Evolutionary conservation across 2,888 invertebrate genomes (phyloP), one percentile per base, ranked within the genome.

Genomic region (Gortyna flavago): DNA sequence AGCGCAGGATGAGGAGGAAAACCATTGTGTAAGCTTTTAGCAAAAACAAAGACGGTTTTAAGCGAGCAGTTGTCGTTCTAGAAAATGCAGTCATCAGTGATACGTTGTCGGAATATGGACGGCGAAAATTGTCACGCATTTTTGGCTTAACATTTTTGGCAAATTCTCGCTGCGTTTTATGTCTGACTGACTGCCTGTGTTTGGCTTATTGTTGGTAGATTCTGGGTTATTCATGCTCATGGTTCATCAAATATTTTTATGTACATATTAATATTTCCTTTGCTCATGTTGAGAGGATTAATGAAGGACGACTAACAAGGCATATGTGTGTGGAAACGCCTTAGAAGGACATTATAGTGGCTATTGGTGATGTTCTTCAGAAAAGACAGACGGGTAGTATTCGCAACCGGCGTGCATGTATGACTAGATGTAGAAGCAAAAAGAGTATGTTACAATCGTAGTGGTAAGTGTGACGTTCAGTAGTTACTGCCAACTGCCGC

Each of bases 21-120:
- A n/a, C 51, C 18, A 44, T 8, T 21, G 38, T 29, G 48, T 29
- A 44, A 32, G 51, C 59, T 71, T 78, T 61, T 29, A 59, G 41
- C 44, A 51, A 72, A 41, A 79, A 59, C n/a, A 61, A 29, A 51
- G 16, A 32, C 9, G 32, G 11, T 61, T 59, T 77, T 35, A 51
- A 54, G 41, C 21, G 18, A 61, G 61, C 44, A 32, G 13, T 48
- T 59, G 25, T 25, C 38, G 48, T 70, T 61, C 25, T 66, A 35
- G 25, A n/a, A 79, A 70, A 61, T 29, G 32, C 68, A 57, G 44
- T 38, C 48, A 21, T 59, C 51, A 51, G n/a, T n/a, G 11, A 35
- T 16, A n/a, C 70, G 29, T 59, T 48, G 6, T 65, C 57, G 16
- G 13, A 64, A 69, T 38, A 35, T 18, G 29, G 48, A 48, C 8